A percentile compares a stretch with the other conserved stretches of the same genome.
Evolutionary conservation across 92 coral and sea anemone genomes (phyloP).

Genomic region (Pocillopora grandis): DNA sequence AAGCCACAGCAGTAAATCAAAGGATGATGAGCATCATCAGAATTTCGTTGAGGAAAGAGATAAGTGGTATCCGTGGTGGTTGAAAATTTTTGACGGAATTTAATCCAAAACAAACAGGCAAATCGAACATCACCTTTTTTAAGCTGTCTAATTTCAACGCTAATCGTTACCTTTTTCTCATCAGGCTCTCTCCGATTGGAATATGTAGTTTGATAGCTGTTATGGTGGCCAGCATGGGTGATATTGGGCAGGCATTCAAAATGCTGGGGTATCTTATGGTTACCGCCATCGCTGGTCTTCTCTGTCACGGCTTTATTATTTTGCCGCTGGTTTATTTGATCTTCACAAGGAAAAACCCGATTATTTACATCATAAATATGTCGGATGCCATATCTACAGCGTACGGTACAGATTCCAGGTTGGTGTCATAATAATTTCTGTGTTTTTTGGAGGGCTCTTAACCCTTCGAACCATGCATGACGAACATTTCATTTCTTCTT

Average conservation of each 20-base stretch:
- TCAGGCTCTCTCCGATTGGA: constrained; percentile 80
- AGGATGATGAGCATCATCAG: too few relatives aligned
- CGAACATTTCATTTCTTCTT: too few relatives aligned
- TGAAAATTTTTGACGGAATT: too few relatives aligned
- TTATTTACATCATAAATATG: constrained; percentile 56
- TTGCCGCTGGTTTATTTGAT: constrained; percentile 69
- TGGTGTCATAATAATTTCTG: neutral
- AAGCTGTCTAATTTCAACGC: neutral
- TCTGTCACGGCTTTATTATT: constrained; percentile 66
- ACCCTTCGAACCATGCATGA: too few relatives aligned
- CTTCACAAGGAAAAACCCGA: constrained; percentile 75
- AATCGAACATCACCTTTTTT: too few relatives aligned
- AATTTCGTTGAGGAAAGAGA: too few relatives aligned
- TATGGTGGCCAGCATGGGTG: constrained; percentile 74
- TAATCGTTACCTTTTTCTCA: neutral
- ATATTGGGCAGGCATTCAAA: constrained; percentile 54
- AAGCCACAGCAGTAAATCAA: too few relatives aligned
- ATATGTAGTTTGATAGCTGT: constrained; percentile 84
- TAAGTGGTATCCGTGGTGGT: too few relatives aligned
- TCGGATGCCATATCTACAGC: constrained; percentile 79
- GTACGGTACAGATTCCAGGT: constrained; percentile 89
- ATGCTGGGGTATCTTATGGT: constrained; percentile 73
- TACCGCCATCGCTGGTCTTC: constrained; percentile 67
- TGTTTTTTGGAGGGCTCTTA: neutral
- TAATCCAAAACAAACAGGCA: neutral